Percentiles rank a stretch among this genome's conserved stretches.
Evolutionary conservation across 2,113 vertebrate species (phyloP).

Genomic region (Nannobrachium achirus): DNA sequence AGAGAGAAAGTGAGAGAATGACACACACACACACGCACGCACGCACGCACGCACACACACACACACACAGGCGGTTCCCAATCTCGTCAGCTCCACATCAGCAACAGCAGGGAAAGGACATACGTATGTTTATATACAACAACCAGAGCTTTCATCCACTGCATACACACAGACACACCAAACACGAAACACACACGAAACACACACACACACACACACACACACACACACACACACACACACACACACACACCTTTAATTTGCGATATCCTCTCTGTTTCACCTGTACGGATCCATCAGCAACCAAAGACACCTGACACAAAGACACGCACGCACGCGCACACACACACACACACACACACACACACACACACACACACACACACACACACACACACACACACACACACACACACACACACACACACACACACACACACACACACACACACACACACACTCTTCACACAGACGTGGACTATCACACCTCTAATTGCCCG

Average conservation of each 20-base stretch:
- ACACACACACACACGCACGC: too few species aligned
- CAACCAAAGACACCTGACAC: neutral
- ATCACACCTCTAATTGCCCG: neutral
- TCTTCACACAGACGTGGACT: neutral
- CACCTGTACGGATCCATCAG: slow-evolving; percentile 16
- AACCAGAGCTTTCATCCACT: slow-evolving; percentile 6
- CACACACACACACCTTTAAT: neutral
- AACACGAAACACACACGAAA: too few species aligned
- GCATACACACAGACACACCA: too few species aligned
- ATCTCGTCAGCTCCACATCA: slow-evolving; percentile 27
- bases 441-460: slow-evolving; percentile 10
- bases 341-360: slow-evolving; percentile 18
- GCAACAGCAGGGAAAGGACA: slow-evolving; percentile 53
- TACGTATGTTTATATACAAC: slow-evolving; percentile 56
- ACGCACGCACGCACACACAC: too few species aligned
- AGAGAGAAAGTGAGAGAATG: too few species aligned
- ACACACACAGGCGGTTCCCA: slow-evolving; percentile 24
- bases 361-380: neutral
- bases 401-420: slow-evolving; percentile 1
- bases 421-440: slow-evolving; percentile 13
- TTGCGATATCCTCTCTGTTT: slow-evolving; percentile 4
- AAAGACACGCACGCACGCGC: slow-evolving; percentile 3
- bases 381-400: slow-evolving; percentile 9
- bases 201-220: neutral
- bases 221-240: neutral